Evolutionary conservation across 2,888 invertebrate genomes (phyloP).

Genomic region (Anticlea derivata): DNA sequence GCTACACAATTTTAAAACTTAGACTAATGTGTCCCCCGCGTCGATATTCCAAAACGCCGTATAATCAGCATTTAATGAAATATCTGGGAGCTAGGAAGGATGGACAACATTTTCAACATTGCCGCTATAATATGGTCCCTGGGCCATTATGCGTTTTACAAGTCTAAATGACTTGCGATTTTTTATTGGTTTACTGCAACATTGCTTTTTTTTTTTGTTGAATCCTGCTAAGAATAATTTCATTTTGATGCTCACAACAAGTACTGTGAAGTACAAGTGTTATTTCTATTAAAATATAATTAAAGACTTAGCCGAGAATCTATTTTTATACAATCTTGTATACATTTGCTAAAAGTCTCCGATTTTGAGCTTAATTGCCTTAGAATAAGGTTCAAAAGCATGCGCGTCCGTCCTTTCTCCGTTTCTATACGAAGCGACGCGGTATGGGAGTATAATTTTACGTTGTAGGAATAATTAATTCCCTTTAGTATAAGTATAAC

Average conservation of each 20-base stretch:
- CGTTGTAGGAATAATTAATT: slow-evolving; percentile 78
- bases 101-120: too few relatives aligned
- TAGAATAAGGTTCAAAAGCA: slow-evolving; percentile 12
- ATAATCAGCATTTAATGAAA: slow-evolving; percentile 10
- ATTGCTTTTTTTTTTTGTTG: background rate
- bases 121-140: background rate
- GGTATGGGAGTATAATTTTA: slow-evolving; percentile 62
- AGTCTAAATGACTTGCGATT: background rate
- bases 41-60: slow-evolving; percentile 23
- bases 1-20: slow-evolving; percentile 67
- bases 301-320: slow-evolving; percentile 10
- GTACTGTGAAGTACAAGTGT: slow-evolving; percentile 17
- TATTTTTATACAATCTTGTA: slow-evolving; percentile 31
- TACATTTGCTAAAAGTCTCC: slow-evolving; percentile 16
- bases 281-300: slow-evolving; percentile 5
- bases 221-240: background rate
- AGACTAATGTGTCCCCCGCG: slow-evolving; percentile 58
- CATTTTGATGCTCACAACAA: background rate
- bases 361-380: slow-evolving; percentile 23
- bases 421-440: slow-evolving; percentile 40
- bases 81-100: slow-evolving; percentile 21
- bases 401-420: slow-evolving; percentile 27
- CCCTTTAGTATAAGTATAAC: slow-evolving; percentile 71
- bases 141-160: background rate
- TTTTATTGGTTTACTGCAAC: too few relatives aligned